Base-by-base conservation (phyloP, 1,140 invertebrate species). In the Mya arenaria region DNA sequence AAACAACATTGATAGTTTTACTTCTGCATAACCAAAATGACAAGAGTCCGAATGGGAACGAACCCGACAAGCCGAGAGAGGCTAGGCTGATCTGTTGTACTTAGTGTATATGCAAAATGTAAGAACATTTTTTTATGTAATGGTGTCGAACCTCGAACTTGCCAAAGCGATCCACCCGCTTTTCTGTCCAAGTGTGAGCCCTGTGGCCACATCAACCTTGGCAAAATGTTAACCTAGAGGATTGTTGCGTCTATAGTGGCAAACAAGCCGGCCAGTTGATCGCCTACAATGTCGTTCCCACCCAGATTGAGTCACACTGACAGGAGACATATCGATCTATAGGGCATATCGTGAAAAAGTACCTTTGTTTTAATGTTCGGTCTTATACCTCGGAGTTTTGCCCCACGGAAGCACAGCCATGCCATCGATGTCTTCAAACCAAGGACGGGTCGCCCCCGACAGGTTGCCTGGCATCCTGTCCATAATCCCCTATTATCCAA, bases 401-500 rank as follows among this genome's bases (percentile, higher is more conserved):
- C 13, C 8, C 66, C 66, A 32, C 66, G 4, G 6, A 44, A 30
- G 13, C 66, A 25, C 25, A 37, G 41, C 66, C 66, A 69, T 28
- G 66, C 39, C 19, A 69, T 69, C 6, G 39, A 28, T 28, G 13
- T 13, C 13, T 52, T 32, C 2, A 69, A 3, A 3, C 55, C 34
- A 6, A 69, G 23, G 23, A 52, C 55, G 19, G 66, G 23, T 41
- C 37, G 48, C 3, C 25, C 23, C 6, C 28, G 5, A 13, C 19
- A 41, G 6, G 1, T 37, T 2, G 71, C 71, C 5, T 58, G 55
- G 3, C 36, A 32, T 23, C 71, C 52, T 4, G 71, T 55, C 71
- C 28, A 3, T 48, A 73, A 58, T 73, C 71, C 1, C 71, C 71
- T 13, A 73, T 0, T n/a, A 58, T 28, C 71, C 71, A 73, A 23